Base-by-base conservation (phyloP, 2,888 invertebrate genomes). In the Phorcus lineatus region DNA sequence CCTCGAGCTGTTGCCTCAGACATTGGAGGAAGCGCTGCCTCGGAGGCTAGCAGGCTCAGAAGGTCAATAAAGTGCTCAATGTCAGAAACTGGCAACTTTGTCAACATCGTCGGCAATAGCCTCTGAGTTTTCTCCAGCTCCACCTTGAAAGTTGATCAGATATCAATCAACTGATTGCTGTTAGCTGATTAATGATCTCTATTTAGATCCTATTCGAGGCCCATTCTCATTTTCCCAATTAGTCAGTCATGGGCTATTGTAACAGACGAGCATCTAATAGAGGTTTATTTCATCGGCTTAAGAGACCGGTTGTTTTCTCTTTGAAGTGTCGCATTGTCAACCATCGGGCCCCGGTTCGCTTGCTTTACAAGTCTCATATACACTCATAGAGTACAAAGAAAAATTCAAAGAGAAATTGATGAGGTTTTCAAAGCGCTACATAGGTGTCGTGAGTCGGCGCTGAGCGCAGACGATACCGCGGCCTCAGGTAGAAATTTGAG, bases 121-220 rank as follows among this genome's bases (percentile, higher is more conserved):
- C 77, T 77, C 77, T 57, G 19, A n/a, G n/a, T 19, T 16, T 36
- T 62, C 36, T 11, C 47, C n/a, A 19, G 22, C 31, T 62, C 62
- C 62, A 31, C 24, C 77, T 62, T 62, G 54, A 76, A 54, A 74
- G 36, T 74, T 74, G 53, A 79, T 79, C 79, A 74, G 55, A 74
- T 74, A 74, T 79, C 79, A 79, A 79, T 54, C 74, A 74, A 40
- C 47, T 79, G 76, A 74, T 74, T 57, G 24, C 79, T 74, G 74
- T 79, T 79, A 79, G 74, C 79, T 79, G 74, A 79, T 79, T 79
- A 54, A 70, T 78, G 78, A 78, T 62, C 66, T 31, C 78, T 78
- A 66, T 78, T 78, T 78, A 67, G 47, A 52, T 78, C 67, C 67
- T 52, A 67, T 78, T 78, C 57, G 19, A n/a, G 52, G 24, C 55